Conservation (phyloP, 2,888 invertebrate genomes). For the Eilema griseolum region DNA sequence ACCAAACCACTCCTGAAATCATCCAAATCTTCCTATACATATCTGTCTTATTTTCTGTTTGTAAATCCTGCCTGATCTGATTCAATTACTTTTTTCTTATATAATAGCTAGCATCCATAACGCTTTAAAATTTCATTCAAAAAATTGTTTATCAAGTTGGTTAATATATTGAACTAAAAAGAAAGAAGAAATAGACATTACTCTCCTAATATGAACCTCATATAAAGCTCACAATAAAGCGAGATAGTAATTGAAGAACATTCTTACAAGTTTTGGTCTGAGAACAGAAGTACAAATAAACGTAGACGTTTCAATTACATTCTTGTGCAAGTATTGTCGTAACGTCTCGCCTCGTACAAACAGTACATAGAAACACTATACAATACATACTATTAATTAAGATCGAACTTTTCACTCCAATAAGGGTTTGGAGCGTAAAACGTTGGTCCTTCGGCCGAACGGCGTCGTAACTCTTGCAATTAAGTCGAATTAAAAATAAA, state of each 20-base stretch:
- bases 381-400: constrained; percentile 65
- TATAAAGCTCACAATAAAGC: neutral
- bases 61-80: too few relatives aligned
- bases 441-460: constrained; percentile 66
- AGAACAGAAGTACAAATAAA: constrained; percentile 77
- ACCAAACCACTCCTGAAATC: too few relatives aligned
- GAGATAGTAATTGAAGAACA: constrained; percentile 28
- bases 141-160: neutral
- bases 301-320: constrained; percentile 84
- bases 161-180: neutral
- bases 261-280: constrained; percentile 28
- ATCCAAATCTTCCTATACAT: too few relatives aligned
- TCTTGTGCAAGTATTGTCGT: constrained; percentile 80
- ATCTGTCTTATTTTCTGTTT: too few relatives aligned
- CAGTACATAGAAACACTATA: constrained; percentile 51
- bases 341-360: constrained; percentile 52
- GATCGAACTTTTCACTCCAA: constrained; percentile 65
- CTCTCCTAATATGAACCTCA: neutral
- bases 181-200: neutral
- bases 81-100: too few relatives aligned
- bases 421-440: constrained; percentile 74
- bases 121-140: too few relatives aligned
- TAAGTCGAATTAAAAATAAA: constrained; percentile 85
- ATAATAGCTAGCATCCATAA: too few relatives aligned
- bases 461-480: constrained; percentile 81